A percentile compares a stretch with the other conserved stretches of the same genome.
Conservation (phyloP, 2,888 invertebrate genomes). For the Pegoplata infirma region DNA sequence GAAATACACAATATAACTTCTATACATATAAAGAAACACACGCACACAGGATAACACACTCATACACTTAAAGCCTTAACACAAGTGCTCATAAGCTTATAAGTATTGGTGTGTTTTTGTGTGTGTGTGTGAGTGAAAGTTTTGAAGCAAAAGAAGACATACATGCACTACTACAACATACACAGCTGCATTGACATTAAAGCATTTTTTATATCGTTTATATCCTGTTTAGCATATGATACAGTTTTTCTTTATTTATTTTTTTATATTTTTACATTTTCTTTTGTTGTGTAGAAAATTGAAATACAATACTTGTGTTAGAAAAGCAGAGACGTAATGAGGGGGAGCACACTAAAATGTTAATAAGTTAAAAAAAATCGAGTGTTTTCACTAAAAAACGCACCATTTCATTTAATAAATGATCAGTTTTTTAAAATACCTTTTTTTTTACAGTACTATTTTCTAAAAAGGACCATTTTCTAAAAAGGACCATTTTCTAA, state of each 20-base stretch:
- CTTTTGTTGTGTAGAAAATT: no score
- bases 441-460: no score
- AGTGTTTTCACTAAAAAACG: no score
- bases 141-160: slow-evolving; percentile 4
- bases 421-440: no score
- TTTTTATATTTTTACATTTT: no score
- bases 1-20: neutral
- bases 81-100: neutral
- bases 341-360: no score
- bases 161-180: slow-evolving; percentile 19
- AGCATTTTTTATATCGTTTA: slow-evolving; percentile 22
- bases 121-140: neutral
- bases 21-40: no score
- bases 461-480: no score
- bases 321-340: neutral
- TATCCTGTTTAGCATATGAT: slow-evolving; percentile 24
- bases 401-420: no score
- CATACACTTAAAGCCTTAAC: neutral
- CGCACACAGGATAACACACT: no score
- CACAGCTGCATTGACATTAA: slow-evolving; percentile 38
- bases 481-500: no score
- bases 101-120: neutral
- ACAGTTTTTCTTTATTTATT: neutral
- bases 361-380: no score
- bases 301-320: neutral